Conservation (phyloP, 2,797 vertebrate genomes). For the Valencia hispanica region DNA sequence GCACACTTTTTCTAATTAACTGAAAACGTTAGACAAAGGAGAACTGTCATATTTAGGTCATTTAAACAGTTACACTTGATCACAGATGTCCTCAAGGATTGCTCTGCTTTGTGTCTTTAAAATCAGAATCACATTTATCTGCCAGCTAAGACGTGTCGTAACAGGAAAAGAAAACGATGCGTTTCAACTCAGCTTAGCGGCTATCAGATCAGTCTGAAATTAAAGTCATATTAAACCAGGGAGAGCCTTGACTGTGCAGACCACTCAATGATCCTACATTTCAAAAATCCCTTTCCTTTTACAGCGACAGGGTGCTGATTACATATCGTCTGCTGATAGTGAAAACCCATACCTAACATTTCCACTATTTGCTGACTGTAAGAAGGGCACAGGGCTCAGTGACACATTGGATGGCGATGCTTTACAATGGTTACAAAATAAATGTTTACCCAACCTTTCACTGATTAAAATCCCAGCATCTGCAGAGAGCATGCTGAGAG, state of each 20-base stretch:
- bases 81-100: background rate
- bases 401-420: slow-evolving; percentile 15
- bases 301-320: slow-evolving; percentile 47
- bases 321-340: slow-evolving; percentile 50
- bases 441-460: slow-evolving; percentile 50
- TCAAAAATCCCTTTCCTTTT: slow-evolving; percentile 45
- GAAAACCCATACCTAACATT: slow-evolving; percentile 45
- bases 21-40: background rate
- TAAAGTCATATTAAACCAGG: slow-evolving; percentile 33
- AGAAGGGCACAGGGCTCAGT: background rate
- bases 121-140: slow-evolving; percentile 35
- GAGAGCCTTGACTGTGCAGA: slow-evolving; percentile 26
- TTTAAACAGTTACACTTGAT: background rate
- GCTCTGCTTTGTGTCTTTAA: slow-evolving; percentile 6
- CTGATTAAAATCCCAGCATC: slow-evolving; percentile 56
- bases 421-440: slow-evolving; percentile 49
- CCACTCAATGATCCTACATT: slow-evolving; percentile 33
- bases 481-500: slow-evolving; percentile 53
- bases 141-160: slow-evolving; percentile 29
- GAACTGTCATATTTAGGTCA: background rate
- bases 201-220: slow-evolving; percentile 62
- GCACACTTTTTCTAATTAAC: background rate
- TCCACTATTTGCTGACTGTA: slow-evolving; percentile 51
- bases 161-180: slow-evolving; percentile 37
- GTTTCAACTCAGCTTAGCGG: slow-evolving; percentile 37